Conservation (phyloP, 2,113 vertebrate species). For the Ailuropoda melanoleuca region DNA sequence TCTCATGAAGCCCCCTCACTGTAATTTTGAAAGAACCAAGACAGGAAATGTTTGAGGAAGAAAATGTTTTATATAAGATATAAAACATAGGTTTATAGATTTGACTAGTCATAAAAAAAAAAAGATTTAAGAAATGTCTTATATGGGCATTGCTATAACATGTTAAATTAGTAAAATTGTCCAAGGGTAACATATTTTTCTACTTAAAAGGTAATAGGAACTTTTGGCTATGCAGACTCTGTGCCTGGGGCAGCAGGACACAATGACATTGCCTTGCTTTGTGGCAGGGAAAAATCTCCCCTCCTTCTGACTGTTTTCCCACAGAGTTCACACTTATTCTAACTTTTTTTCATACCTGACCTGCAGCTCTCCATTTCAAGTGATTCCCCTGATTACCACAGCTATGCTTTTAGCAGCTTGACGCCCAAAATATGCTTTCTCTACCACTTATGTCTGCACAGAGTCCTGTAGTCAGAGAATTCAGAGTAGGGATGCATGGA, state of each 20-base stretch:
- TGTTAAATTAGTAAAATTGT: conserved; percentile 21
- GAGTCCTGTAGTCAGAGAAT: neutral
- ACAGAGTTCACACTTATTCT: neutral
- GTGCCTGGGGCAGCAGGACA: neutral
- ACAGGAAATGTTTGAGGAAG: conserved; percentile 20
- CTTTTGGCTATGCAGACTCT: neutral
- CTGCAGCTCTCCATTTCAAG: neutral
- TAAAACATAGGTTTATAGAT: conserved; percentile 22
- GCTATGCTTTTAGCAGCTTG: neutral
- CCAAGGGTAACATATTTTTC: neutral
- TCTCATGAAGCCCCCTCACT: neutral
- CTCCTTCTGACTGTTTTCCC: neutral
- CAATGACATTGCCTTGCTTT: neutral
- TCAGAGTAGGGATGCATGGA: neutral
- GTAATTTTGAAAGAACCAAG: conserved; percentile 35
- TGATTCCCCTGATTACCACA: neutral
- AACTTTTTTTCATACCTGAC: neutral
- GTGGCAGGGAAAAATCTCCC: neutral
- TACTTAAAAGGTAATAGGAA: neutral
- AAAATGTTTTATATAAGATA: conserved; percentile 42
- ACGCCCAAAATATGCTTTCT: neutral
- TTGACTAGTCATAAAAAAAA: conserved; percentile 43
- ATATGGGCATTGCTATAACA: neutral
- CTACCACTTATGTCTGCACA: neutral
- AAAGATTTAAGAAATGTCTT: conserved; percentile 28